These are phyloP conservation scores for Blastobasis adustella DNA, from an alignment of 2,888 invertebrate genomes.

Conservation along the genomic window DNA sequence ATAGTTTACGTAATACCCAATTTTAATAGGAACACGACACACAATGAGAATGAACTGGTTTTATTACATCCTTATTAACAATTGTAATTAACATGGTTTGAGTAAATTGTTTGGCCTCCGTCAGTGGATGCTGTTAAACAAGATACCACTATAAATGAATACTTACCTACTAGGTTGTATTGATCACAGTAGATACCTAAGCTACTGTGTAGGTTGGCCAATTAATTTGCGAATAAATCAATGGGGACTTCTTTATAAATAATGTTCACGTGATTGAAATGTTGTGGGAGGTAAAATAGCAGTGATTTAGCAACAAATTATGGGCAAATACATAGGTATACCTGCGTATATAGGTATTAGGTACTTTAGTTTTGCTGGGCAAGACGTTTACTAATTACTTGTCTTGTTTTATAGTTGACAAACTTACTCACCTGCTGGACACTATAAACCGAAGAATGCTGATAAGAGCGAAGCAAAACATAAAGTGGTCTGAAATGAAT, in stretches of 20 bases:
- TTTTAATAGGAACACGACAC: slow-evolving; percentile 20
- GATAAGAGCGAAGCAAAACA: slow-evolving; percentile 14
- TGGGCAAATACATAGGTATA: too few species aligned
- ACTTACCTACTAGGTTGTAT: too few species aligned
- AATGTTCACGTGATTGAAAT: too few species aligned
- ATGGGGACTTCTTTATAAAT: too few species aligned
- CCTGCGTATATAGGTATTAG: too few species aligned
- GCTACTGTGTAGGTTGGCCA: neutral
- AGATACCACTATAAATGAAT: neutral
- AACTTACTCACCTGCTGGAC: slow-evolving; percentile 35
- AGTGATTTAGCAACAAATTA: too few species aligned
- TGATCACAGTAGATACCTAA: too few species aligned
- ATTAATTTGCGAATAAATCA: neutral
- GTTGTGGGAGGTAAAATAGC: too few species aligned
- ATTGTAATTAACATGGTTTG: slow-evolving; percentile 44
- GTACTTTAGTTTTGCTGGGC: too few species aligned
- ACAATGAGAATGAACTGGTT: slow-evolving; percentile 27
- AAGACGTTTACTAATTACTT: too few species aligned
- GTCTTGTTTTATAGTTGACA: slow-evolving; percentile 28
- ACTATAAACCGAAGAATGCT: slow-evolving; percentile 24
- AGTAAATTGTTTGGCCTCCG: slow-evolving; percentile 46
- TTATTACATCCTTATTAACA: slow-evolving; percentile 60
- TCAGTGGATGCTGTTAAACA: slow-evolving; percentile 30
- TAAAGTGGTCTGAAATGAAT: slow-evolving; percentile 20
- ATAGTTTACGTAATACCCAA: too few species aligned